phyloP scores from a whole-genome alignment of 2,113 vertebrate species.

The Cephalopholis sonnerati region DNA sequence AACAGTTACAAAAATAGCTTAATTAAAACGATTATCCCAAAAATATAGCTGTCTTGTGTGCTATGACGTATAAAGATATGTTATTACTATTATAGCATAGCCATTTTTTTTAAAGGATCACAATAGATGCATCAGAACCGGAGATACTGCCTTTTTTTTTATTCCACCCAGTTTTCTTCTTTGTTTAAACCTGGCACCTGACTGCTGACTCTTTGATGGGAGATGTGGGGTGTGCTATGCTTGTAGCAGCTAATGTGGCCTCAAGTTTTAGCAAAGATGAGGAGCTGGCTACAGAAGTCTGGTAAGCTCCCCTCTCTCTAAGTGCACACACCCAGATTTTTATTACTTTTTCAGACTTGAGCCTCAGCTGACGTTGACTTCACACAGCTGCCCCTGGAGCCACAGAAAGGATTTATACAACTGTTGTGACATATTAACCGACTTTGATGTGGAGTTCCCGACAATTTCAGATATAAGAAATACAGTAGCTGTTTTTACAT shows the following conservation, averaged over 20 bases:
- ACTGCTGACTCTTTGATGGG: not conserved
- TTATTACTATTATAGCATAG: no score
- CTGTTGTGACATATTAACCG: not conserved
- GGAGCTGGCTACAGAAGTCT: not conserved
- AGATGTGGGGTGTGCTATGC: not conserved
- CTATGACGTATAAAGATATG: no score
- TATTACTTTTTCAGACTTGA: not conserved
- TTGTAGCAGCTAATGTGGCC: not conserved
- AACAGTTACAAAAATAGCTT: not conserved
- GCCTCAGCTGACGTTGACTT: not conserved
- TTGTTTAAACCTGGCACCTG: not conserved
- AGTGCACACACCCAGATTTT: not conserved
- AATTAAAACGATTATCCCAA: not conserved
- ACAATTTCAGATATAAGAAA: not conserved
- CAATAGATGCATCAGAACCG: not conserved
- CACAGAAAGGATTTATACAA: not conserved
- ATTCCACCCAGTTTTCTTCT: not conserved
- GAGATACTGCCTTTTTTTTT: not conserved
- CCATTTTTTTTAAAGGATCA: no score
- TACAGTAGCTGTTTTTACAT: not conserved
- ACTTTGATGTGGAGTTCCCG: not conserved
- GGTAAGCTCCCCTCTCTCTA: not conserved
- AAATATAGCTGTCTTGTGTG: not conserved
- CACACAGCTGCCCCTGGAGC: slow-evolving; percentile 1
- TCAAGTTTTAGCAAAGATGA: not conserved